Percentiles rank a stretch among this genome's conserved stretches.
phyloP scores from a whole-genome alignment of 2,888 invertebrate genomes.

The Brachylomia viminalis region DNA sequence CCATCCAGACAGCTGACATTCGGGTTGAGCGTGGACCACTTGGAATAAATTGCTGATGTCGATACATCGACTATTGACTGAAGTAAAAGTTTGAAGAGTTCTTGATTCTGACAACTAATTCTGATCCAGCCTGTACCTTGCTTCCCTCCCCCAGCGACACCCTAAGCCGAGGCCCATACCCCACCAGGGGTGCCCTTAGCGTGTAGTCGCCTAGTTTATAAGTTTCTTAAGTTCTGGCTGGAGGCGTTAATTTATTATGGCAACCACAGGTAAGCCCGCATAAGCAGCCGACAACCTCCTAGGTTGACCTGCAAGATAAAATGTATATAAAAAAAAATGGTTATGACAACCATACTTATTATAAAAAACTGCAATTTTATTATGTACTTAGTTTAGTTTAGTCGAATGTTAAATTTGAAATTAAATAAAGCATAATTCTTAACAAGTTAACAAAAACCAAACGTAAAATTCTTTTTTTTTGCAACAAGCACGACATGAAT shows the following conservation, averaged over 20 bases:
- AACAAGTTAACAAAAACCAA: not conserved
- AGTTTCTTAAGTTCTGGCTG: too few relatives aligned
- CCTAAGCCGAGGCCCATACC: too few relatives aligned
- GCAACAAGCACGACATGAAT: not conserved
- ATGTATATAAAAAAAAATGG: too few relatives aligned
- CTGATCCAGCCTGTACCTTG: too few relatives aligned
- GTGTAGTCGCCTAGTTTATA: too few relatives aligned
- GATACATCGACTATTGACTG: not conserved
- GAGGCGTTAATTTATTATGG: too few relatives aligned
- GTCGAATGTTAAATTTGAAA: not conserved
- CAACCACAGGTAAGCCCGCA: too few relatives aligned
- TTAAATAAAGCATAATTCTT: not conserved
- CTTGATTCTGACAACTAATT: not conserved
- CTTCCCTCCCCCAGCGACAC: too few relatives aligned
- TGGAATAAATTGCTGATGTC: slow-evolving; percentile 5
- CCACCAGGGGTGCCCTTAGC: too few relatives aligned
- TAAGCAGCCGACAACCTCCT: too few relatives aligned
- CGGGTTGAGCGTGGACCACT: not conserved
- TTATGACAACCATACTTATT: not conserved
- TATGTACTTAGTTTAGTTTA: not conserved
- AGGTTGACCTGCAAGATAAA: too few relatives aligned
- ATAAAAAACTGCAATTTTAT: not conserved
- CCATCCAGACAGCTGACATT: not conserved
- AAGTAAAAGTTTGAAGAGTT: not conserved
- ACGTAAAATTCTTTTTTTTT: not conserved